Conservation (phyloP, 2,888 invertebrate species). For the Scelioninae gen. 2 region DNA sequence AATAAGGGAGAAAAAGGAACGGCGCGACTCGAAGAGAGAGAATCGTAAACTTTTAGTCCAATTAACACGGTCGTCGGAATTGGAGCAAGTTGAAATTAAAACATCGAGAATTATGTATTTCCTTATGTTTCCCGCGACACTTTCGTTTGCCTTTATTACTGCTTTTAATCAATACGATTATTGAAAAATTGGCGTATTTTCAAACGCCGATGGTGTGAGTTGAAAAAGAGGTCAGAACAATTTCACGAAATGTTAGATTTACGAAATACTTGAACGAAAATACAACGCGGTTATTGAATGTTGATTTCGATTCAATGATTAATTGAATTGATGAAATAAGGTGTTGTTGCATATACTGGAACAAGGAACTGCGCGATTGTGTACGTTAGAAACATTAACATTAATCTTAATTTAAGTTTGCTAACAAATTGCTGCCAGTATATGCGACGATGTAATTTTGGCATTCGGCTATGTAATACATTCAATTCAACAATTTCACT, state of each 20-base stretch:
- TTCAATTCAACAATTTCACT: no score
- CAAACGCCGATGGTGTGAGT: background rate
- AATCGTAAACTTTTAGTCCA: slow-evolving; percentile 19
- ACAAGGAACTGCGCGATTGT: no score
- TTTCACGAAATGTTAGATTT: background rate
- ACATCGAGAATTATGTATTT: slow-evolving; percentile 30
- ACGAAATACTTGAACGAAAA: background rate
- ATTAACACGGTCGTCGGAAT: slow-evolving; percentile 18
- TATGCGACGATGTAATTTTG: no score
- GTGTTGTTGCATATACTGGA: no score
- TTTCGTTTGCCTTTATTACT: slow-evolving; percentile 26
- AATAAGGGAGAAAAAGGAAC: slow-evolving; percentile 7
- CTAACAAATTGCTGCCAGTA: no score
- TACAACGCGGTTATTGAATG: no score
- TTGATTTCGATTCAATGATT: no score
- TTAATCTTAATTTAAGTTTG: no score
- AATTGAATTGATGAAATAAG: no score
- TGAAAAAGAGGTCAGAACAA: background rate
- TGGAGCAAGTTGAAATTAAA: slow-evolving; percentile 22
- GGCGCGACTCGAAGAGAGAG: no score
- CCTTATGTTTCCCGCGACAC: slow-evolving; percentile 26
- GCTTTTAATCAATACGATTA: slow-evolving; percentile 41
- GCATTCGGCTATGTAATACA: no score
- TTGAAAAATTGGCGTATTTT: slow-evolving; percentile 25
- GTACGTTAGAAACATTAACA: no score